These are phyloP conservation scores for Elysia crispata DNA, from an alignment of 2,888 invertebrate species.

Conservation along the genomic window DNA sequence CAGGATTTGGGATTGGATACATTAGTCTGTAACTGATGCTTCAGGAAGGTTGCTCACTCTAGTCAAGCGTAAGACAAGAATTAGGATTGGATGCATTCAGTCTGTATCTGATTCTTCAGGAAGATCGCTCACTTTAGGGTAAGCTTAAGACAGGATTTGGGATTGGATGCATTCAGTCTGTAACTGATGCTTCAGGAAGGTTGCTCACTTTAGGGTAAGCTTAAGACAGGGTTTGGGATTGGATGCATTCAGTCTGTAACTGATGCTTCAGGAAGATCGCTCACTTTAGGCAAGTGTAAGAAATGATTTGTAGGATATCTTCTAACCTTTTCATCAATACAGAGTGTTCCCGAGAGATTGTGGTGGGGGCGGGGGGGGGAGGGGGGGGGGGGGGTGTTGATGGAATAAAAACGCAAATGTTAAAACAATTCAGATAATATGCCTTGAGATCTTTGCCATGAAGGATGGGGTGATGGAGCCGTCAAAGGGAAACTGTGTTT, in stretches of 20 bases:
- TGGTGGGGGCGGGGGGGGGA: neutral
- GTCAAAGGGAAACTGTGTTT: neutral
- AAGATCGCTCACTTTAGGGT: neutral
- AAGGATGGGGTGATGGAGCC: neutral
- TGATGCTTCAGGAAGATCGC: neutral
- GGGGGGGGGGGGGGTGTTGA: neutral
- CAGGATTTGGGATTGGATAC: slow-evolving; percentile 17
- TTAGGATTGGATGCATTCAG: neutral
- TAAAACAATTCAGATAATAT: neutral
- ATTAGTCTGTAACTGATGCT: neutral
- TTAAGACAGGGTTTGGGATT: too few species aligned
- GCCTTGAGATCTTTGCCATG: neutral
- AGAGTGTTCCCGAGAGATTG: slow-evolving; percentile 17
- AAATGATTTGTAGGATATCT: neutral
- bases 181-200: neutral
- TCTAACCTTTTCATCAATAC: neutral
- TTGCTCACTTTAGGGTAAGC: too few species aligned
- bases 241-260: neutral
- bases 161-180: neutral
- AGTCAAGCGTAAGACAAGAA: too few species aligned
- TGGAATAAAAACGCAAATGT: slow-evolving; percentile 14
- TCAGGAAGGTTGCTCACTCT: neutral
- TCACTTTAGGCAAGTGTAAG: neutral
- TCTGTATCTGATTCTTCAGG: neutral
- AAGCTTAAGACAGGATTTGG: slow-evolving; percentile 3